These are phyloP conservation scores for Heliconius ismenius DNA, from an alignment of 2,888 invertebrate species.

Conservation along the genomic window DNA sequence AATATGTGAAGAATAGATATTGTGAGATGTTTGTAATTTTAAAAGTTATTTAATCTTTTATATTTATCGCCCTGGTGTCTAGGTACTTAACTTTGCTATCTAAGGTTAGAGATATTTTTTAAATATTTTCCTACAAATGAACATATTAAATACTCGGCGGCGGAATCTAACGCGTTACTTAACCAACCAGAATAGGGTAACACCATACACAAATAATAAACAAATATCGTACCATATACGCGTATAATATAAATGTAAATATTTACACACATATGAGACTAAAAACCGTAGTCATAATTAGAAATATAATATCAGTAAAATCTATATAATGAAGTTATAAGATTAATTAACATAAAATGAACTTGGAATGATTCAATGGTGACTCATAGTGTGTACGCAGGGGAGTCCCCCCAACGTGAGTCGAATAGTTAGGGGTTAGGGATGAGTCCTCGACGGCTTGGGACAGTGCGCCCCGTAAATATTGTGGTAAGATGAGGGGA, in stretches of 20 bases:
- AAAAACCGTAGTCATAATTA: not conserved
- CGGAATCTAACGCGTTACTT: too few relatives aligned
- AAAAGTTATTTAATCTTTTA: too few relatives aligned
- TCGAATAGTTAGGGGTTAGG: conserved; percentile 41
- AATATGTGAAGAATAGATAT: too few relatives aligned
- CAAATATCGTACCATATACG: too few relatives aligned
- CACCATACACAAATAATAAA: too few relatives aligned
- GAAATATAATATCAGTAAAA: conserved; percentile 4
- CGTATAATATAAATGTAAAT: not conserved
- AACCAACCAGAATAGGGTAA: too few relatives aligned
- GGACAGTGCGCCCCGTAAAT: conserved; percentile 27
- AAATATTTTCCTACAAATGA: too few relatives aligned
- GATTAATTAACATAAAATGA: conserved; percentile 12
- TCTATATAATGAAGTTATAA: not conserved
- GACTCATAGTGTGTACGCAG: conserved; percentile 25
- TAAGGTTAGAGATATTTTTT: too few relatives aligned
- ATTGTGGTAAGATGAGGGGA: conserved; percentile 29
- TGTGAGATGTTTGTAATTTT: too few relatives aligned
- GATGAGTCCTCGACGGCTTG: conserved; percentile 33
- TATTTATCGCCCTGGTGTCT: too few relatives aligned
- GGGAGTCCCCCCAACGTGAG: conserved; percentile 42
- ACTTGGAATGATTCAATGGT: conserved; percentile 7
- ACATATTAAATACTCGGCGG: too few relatives aligned
- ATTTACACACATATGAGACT: not conserved
- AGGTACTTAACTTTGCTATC: too few relatives aligned